These are phyloP conservation scores for Addax nasomaculatus DNA, from an alignment of 2,113 vertebrate genomes.

Conservation along the genomic window DNA sequence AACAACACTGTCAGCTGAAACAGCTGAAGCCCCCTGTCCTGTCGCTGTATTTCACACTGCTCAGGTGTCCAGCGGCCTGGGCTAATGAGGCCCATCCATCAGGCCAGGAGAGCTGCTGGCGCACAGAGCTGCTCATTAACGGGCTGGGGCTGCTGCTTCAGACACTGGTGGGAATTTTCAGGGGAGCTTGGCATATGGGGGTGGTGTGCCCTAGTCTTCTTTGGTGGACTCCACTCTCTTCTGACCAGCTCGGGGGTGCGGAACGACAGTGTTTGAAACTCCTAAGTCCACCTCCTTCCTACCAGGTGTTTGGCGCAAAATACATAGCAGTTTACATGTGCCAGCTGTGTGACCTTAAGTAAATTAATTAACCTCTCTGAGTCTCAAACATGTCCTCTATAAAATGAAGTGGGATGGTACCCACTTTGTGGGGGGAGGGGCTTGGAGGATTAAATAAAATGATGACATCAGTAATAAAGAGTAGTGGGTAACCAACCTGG, in stretches of 20 bases:
- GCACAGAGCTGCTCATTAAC: conserved; percentile 60
- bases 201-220: not conserved
- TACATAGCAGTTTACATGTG: not conserved
- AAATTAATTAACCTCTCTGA: not conserved
- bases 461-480: not conserved
- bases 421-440: not conserved
- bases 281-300: not conserved
- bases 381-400: not conserved
- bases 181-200: not conserved
- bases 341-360: not conserved
- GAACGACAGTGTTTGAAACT: not conserved
- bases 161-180: conserved; percentile 40
- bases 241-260: not conserved
- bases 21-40: conserved; percentile 41
- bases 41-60: not conserved
- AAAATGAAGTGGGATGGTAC: not conserved
- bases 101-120: conserved; percentile 45
- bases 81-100: conserved; percentile 75
- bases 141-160: conserved; percentile 48
- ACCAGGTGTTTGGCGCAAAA: not conserved
- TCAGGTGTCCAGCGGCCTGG: conserved; percentile 69
- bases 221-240: not conserved
- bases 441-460: not conserved
- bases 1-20: conserved; percentile 63
- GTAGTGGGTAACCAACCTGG: not conserved